These are phyloP conservation scores for Plutella xylostella DNA, from an alignment of 2,888 invertebrate species.

Conservation along the genomic window DNA sequence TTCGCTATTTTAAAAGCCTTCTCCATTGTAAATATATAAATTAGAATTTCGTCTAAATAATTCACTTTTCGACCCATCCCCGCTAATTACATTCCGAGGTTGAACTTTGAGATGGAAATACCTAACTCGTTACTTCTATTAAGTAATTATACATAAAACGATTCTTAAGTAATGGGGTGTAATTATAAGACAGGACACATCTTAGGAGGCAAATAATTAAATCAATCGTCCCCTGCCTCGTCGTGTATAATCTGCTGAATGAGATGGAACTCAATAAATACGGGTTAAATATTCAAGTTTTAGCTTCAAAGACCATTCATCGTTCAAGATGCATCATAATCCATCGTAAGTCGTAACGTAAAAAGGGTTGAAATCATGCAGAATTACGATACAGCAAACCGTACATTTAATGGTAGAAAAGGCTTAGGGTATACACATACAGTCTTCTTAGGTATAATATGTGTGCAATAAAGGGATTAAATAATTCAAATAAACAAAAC, in stretches of 20 bases:
- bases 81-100: conserved; percentile 54
- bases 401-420: too few species aligned
- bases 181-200: conserved; percentile 68
- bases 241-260: conserved; percentile 63
- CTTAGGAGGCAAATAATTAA: conserved; percentile 63
- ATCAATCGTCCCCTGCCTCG: conserved; percentile 58
- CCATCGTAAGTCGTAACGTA: too few species aligned
- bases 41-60: conserved; percentile 35
- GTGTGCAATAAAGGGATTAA: too few species aligned
- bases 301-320: background rate
- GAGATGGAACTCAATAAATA: conserved; percentile 60
- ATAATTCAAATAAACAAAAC: too few species aligned
- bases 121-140: conserved; percentile 68
- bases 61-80: conserved; percentile 46
- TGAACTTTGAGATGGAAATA: conserved; percentile 59
- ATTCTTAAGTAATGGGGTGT: conserved; percentile 67
- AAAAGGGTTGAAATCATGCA: too few species aligned
- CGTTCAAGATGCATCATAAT: too few species aligned
- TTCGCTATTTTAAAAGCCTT: conserved; percentile 2
- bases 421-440: too few species aligned
- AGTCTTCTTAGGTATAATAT: too few species aligned
- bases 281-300: conserved; percentile 30
- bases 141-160: conserved; percentile 68
- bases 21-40: conserved; percentile 40
- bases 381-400: too few species aligned